Conservation (phyloP, 2,888 invertebrate species). For the Stratiomys singularior region DNA sequence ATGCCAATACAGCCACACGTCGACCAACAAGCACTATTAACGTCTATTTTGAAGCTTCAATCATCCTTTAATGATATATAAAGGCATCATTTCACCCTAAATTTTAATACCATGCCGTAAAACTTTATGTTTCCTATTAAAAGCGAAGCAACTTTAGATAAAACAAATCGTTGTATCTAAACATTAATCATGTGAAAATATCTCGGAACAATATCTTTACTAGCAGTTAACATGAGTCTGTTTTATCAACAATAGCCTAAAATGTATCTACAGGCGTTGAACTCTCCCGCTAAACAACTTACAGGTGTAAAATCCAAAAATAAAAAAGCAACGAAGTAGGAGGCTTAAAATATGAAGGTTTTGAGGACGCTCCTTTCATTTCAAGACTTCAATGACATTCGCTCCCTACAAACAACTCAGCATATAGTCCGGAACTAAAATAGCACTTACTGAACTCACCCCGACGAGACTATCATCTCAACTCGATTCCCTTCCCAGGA, state of each 20-base stretch:
- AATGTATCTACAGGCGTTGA: background rate
- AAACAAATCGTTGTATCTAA: constrained; percentile 18
- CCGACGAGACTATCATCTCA: constrained; percentile 37
- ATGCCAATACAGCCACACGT: too few relatives aligned
- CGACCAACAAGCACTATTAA: background rate
- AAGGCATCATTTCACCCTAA: background rate
- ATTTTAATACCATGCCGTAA: background rate
- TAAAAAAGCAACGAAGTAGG: too few relatives aligned
- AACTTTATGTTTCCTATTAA: background rate
- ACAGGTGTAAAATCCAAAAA: constrained; percentile 33
- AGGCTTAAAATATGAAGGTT: background rate
- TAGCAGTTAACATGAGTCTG: constrained; percentile 41
- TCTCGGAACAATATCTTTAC: constrained; percentile 24
- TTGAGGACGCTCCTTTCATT: background rate
- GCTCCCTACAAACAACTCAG: background rate
- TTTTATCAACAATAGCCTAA: constrained; percentile 23
- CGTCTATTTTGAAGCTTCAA: background rate
- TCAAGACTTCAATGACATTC: background rate
- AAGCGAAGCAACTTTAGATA: background rate
- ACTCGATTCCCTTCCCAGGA: constrained; percentile 43
- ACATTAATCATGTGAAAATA: constrained; percentile 2
- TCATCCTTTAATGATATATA: background rate
- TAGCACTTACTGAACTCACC: constrained; percentile 26
- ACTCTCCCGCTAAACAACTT: constrained; percentile 16
- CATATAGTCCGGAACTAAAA: constrained; percentile 38